These are phyloP conservation scores for Ctenodactylus gundi DNA, from an alignment of 2,113 vertebrate genomes.

Conservation along the genomic window DNA sequence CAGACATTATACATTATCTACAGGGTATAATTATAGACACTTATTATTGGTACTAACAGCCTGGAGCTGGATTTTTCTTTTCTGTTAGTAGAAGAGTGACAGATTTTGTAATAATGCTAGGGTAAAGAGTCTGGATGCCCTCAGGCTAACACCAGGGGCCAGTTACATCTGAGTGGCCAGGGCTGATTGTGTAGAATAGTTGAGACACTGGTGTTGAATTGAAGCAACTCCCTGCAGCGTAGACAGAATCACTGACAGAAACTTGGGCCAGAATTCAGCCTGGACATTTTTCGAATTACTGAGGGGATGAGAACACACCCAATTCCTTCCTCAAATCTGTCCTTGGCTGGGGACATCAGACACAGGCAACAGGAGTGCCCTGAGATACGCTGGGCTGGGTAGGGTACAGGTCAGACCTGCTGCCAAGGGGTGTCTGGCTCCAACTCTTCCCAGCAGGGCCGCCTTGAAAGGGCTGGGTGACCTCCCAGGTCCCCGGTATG, in stretches of 20 bases:
- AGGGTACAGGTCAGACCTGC: no score
- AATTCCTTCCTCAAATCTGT: no score
- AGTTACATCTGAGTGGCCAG: no score
- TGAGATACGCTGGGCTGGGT: no score
- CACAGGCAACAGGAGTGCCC: no score
- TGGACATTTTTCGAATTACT: not conserved
- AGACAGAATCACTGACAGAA: not conserved
- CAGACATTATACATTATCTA: constrained; percentile 1
- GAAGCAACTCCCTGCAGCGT: not conserved
- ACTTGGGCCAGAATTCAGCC: not conserved
- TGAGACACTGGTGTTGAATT: not conserved
- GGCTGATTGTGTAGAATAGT: not conserved
- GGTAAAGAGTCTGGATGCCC: not conserved
- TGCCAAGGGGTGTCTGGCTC: not conserved
- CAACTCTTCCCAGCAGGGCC: no score
- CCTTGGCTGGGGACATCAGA: no score
- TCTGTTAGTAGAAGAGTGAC: not conserved
- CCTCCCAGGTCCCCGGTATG: fast-evolving
- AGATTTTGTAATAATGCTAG: not conserved
- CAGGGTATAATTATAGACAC: not conserved
- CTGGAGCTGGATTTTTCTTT: constrained; percentile 14
- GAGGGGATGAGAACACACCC: not conserved
- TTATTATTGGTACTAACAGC: constrained; percentile 18
- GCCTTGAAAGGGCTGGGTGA: not conserved
- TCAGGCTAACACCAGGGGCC: not conserved